A percentile compares a stretch with the other conserved stretches of the same genome.
phyloP scores from a whole-genome alignment of 1,140 invertebrate species.

The Pollicipes pollicipes region DNA sequence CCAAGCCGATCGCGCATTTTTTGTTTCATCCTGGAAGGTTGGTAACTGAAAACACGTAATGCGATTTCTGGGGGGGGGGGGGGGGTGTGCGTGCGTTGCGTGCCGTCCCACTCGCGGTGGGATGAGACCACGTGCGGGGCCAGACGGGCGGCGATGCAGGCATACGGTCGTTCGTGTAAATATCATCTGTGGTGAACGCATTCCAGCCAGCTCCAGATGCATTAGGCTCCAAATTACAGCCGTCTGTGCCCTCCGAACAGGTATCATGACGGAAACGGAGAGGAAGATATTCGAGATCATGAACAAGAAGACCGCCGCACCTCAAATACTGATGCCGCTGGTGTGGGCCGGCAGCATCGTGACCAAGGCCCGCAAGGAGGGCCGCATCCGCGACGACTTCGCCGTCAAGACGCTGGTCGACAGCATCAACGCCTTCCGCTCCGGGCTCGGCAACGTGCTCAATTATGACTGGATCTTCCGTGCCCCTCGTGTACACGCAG shows the following conservation, averaged over 20 bases:
- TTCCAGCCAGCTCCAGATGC: no score
- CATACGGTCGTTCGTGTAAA: no score
- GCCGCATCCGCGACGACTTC: slow-evolving; percentile 76
- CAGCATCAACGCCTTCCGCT: slow-evolving; percentile 71
- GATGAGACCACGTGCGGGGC: no score
- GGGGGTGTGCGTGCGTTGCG: no score
- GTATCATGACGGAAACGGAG: slow-evolving; percentile 42
- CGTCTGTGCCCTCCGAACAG: slow-evolving; percentile 21
- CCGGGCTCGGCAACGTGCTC: slow-evolving; percentile 45
- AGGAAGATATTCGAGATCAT: slow-evolving; percentile 32
- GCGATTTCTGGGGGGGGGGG: no score
- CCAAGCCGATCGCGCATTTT: no score
- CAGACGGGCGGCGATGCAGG: no score
- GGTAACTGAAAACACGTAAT: no score
- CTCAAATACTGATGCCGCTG: slow-evolving; percentile 13
- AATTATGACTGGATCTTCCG: slow-evolving; percentile 80
- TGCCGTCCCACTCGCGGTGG: no score
- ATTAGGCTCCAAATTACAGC: no score
- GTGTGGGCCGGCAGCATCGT: slow-evolving; percentile 73
- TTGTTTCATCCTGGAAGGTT: no score
- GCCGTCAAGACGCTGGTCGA: slow-evolving; percentile 79
- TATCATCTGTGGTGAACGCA: no score
- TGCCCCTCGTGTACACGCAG: slow-evolving; percentile 86
- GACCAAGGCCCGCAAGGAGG: slow-evolving; percentile 62
- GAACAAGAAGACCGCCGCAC: slow-evolving; percentile 10